Evolutionary conservation across 2,888 invertebrate genomes (phyloP).

Genomic region (Sphaerophoria taeniata): DNA sequence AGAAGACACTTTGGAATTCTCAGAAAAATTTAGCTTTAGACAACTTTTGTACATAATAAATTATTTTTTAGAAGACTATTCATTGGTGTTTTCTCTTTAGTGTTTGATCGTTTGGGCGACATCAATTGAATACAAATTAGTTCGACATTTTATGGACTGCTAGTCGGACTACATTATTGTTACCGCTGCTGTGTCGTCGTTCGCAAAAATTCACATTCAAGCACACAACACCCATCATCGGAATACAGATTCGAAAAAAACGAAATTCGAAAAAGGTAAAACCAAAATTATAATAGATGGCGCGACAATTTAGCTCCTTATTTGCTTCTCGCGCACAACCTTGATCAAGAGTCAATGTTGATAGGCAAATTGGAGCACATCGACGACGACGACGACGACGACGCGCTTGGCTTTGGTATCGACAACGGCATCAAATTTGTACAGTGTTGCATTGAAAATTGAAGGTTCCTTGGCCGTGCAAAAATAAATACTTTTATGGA

Average conservation of each 20-base stretch:
- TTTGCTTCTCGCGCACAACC: conserved; percentile 52
- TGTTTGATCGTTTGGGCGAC: conserved; percentile 17
- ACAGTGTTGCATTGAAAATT: conserved; percentile 17
- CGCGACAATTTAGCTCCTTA: conserved; percentile 56
- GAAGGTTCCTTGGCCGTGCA: conserved; percentile 57
- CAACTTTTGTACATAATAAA: conserved; percentile 60
- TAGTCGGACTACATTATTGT: conserved; percentile 17
- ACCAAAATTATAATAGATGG: conserved; percentile 23
- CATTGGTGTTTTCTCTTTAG: conserved; percentile 7
- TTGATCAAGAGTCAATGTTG: conserved; percentile 67
- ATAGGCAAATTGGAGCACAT: conserved; percentile 66
- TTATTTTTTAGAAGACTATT: conserved; percentile 59
- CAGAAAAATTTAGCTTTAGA: conserved; percentile 47
- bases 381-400: conserved; percentile 39
- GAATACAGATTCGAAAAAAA: conserved; percentile 7
- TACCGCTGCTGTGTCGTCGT: no score
- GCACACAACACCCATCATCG: conserved; percentile 24
- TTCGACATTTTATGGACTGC: conserved; percentile 32
- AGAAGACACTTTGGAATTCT: conserved; percentile 11
- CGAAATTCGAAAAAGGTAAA: conserved; percentile 47
- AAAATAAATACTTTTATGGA: conserved; percentile 27
- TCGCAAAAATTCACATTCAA: background rate
- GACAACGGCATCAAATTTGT: conserved; percentile 30
- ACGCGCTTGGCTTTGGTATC: conserved; percentile 25
- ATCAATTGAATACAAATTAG: conserved; percentile 57